Percentiles rank a stretch among this genome's conserved stretches.
phyloP scores from a whole-genome alignment of 2,797 vertebrate species.

The Sardinella longiceps region DNA sequence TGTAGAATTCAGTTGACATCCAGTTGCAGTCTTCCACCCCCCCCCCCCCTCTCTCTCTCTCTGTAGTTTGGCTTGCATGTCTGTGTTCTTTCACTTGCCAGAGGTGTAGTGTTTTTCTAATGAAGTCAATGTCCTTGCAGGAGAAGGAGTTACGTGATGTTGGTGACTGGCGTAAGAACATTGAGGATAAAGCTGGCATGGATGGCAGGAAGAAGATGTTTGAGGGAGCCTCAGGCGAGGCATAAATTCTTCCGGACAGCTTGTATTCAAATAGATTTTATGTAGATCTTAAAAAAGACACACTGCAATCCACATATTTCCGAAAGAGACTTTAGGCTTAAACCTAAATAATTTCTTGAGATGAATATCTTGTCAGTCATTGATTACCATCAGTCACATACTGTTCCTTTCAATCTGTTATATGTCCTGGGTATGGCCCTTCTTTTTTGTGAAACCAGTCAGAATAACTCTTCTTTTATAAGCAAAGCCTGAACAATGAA shows the following conservation, averaged over 20 bases:
- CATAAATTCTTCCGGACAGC: conserved; percentile 65
- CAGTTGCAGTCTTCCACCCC: too few species aligned
- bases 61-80: neutral
- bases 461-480: neutral
- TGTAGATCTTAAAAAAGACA: neutral
- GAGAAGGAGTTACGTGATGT: conserved; percentile 90
- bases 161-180: conserved; percentile 97
- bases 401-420: neutral
- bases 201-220: conserved; percentile 99
- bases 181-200: conserved; percentile 96
- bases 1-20: too few species aligned
- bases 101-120: neutral
- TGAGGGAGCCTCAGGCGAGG: conserved; percentile 84
- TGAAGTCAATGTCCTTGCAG: conserved; percentile 36
- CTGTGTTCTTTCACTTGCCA: neutral
- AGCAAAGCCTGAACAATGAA: neutral
- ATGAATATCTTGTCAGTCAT: neutral
- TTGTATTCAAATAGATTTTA: conserved; percentile 10
- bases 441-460: neutral
- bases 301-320: neutral
- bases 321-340: neutral
- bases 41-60: too few species aligned
- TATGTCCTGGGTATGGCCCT: neutral
- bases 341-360: neutral
- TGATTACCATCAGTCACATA: neutral